Evolutionary conservation across 2,113 vertebrate genomes (phyloP).

Genomic region (Peromyscus maniculatus): DNA sequence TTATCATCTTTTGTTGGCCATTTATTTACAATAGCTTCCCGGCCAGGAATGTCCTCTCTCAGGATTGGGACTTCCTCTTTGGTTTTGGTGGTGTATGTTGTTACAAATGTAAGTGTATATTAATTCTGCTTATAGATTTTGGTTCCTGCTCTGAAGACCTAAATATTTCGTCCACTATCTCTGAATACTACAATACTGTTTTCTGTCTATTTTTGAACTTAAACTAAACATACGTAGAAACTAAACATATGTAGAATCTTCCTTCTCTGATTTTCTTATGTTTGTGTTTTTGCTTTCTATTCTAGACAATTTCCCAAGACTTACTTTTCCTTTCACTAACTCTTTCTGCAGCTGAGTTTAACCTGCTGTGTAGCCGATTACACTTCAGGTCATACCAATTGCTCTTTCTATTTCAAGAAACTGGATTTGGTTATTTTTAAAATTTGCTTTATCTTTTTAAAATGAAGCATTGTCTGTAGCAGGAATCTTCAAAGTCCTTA

Average conservation of each 20-base stretch:
- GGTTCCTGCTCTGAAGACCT: background rate
- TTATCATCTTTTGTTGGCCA: background rate
- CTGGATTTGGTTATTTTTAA: background rate
- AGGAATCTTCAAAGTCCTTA: no score
- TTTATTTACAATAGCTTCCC: background rate
- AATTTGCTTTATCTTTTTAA: background rate
- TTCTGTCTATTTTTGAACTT: background rate
- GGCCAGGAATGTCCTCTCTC: no score
- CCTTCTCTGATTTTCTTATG: background rate
- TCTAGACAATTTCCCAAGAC: background rate
- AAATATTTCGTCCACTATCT: background rate
- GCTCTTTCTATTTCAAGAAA: background rate
- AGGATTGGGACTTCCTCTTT: background rate
- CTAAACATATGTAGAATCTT: background rate
- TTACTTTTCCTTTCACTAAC: background rate
- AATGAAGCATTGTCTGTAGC: no score
- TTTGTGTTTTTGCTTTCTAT: background rate
- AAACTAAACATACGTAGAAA: no score
- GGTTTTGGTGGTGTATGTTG: background rate
- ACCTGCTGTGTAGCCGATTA: background rate
- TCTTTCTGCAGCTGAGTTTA: background rate
- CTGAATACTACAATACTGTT: background rate
- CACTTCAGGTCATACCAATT: background rate
- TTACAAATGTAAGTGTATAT: background rate
- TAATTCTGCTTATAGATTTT: background rate